These are phyloP conservation scores for Forbesichthys papilliferus DNA, from an alignment of 2,113 vertebrate species.

Conservation along the genomic window DNA sequence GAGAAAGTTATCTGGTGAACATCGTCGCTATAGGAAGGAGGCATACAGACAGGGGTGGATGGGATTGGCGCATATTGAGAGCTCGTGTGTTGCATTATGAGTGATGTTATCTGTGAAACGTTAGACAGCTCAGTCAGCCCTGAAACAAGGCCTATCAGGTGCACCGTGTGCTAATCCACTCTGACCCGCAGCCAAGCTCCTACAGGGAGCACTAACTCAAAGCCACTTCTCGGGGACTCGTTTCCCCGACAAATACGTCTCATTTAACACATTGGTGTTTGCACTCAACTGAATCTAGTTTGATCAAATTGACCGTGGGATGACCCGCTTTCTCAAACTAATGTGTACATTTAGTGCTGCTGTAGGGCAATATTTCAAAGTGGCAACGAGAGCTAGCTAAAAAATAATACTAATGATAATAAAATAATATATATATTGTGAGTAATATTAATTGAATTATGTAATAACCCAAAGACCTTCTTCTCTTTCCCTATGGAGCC, in stretches of 20 bases:
- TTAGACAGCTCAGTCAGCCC: slow-evolving; percentile 36
- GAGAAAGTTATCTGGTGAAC: not conserved
- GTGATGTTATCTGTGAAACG: slow-evolving; percentile 51
- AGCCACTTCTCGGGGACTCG: too few species aligned
- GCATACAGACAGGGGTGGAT: slow-evolving; percentile 14
- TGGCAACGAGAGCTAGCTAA: too few species aligned
- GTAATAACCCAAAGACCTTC: too few species aligned
- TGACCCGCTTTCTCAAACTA: not conserved
- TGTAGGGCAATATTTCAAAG: too few species aligned
- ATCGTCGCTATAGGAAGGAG: not conserved
- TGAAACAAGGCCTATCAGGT: slow-evolving; percentile 42
- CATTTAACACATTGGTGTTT: too few species aligned
- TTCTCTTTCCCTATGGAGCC: too few species aligned
- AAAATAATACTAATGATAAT: too few species aligned
- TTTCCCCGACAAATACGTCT: too few species aligned
- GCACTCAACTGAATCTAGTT: too few species aligned
- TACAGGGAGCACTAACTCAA: not conserved
- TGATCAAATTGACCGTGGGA: not conserved
- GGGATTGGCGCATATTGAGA: slow-evolving; percentile 7
- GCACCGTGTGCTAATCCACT: not conserved
- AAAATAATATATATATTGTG: too few species aligned
- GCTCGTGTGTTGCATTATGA: slow-evolving; percentile 29
- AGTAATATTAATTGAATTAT: too few species aligned
- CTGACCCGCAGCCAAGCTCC: slow-evolving; percentile 15
- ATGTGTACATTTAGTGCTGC: not conserved